Conservation (phyloP, 2,888 invertebrate species). For the Lepetodrilus schrolli region DNA sequence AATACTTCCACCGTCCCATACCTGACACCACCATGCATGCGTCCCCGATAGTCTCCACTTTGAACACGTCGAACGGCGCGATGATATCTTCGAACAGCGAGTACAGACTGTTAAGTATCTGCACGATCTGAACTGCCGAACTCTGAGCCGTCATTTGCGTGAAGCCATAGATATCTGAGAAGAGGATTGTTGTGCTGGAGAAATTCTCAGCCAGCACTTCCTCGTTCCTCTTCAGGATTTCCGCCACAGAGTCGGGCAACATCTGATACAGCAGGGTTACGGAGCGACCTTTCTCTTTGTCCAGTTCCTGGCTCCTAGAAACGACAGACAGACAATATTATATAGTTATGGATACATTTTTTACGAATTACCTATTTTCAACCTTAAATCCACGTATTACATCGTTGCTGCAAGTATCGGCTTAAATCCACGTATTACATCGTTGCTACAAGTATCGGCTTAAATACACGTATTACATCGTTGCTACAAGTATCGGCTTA, state of each 20-base stretch:
- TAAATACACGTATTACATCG: too few relatives aligned
- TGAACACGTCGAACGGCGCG: slow-evolving; percentile 60
- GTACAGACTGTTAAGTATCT: slow-evolving; percentile 64
- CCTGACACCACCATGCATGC: slow-evolving; percentile 37
- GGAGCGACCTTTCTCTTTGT: slow-evolving; percentile 58
- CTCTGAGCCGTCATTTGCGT: slow-evolving; percentile 57
- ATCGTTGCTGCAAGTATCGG: too few relatives aligned
- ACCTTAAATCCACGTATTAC: too few relatives aligned
- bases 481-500: too few relatives aligned
- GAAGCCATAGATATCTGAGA: slow-evolving; percentile 63
- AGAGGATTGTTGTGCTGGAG: slow-evolving; percentile 57
- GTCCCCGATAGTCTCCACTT: too few relatives aligned
- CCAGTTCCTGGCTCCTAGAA: slow-evolving; percentile 52
- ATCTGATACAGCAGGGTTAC: slow-evolving; percentile 61
- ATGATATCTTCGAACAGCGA: slow-evolving; percentile 57
- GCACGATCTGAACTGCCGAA: slow-evolving; percentile 60
- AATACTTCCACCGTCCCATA: neutral
- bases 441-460: too few relatives aligned
- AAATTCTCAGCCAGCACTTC: slow-evolving; percentile 56
- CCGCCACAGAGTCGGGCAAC: slow-evolving; percentile 59
- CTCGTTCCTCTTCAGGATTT: slow-evolving; percentile 57
- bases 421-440: too few relatives aligned
- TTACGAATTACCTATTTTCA: too few relatives aligned
- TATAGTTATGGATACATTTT: too few relatives aligned
- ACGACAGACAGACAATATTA: too few relatives aligned